A percentile compares a stretch with the other conserved stretches of the same genome.
phyloP scores from a whole-genome alignment of 2,113 vertebrate genomes.

The Ammodytes marinus region DNA sequence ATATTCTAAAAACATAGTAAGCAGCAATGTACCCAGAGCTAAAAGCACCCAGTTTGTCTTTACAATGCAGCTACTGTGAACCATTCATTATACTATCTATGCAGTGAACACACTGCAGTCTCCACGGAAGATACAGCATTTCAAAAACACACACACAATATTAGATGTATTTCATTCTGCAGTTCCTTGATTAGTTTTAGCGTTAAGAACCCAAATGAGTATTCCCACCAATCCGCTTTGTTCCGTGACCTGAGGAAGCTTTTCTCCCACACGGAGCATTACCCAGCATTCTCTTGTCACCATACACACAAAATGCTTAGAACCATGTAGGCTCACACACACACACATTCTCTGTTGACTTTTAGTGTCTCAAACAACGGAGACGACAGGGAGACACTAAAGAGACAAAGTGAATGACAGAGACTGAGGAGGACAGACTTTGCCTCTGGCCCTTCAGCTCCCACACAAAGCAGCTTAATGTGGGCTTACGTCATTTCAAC shows the following conservation, averaged over 20 bases:
- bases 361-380: background rate
- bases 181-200: too few species aligned
- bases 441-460: slow-evolving; percentile 51
- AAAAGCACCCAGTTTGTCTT: background rate
- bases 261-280: background rate
- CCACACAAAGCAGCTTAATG: slow-evolving; percentile 77
- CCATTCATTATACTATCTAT: too few species aligned
- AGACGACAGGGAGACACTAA: background rate
- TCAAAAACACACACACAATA: background rate
- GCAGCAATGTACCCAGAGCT: background rate
- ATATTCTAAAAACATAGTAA: slow-evolving; percentile 2
- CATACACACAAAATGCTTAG: slow-evolving; percentile 3
- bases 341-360: background rate
- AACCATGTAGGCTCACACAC: slow-evolving; percentile 27
- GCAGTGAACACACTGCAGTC: background rate
- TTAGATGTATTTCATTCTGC: too few species aligned
- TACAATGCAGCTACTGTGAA: background rate
- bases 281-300: background rate
- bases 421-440: slow-evolving; percentile 40
- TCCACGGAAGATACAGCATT: background rate
- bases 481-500: slow-evolving; percentile 70
- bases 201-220: background rate
- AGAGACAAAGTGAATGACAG: slow-evolving; percentile 27
- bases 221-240: background rate
- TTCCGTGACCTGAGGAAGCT: slow-evolving; percentile 1